Evolutionary conservation across 2,113 vertebrate genomes (phyloP), one percentile per base, ranked within the genome.

Genomic region (Symphodus melops): DNA sequence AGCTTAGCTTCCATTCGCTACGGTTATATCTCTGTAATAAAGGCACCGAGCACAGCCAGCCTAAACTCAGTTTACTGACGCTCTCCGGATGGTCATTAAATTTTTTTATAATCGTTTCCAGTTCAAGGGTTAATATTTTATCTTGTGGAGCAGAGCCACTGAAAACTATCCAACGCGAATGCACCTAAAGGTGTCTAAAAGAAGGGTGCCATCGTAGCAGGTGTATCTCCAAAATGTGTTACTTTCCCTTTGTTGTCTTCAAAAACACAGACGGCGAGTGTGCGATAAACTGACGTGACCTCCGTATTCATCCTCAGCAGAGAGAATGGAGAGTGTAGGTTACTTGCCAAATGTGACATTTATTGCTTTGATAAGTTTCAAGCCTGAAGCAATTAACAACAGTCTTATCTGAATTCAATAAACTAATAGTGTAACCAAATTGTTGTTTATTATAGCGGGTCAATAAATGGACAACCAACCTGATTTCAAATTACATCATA

Each of bases 1-100:
- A 52, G 51, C 48, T 0, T 1, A 2, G 28, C 48, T 21, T 11
- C n/a, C n/a, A n/a, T n/a, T n/a, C n/a, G n/a, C n/a, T n/a, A n/a
- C 5, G 1, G 39, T 25, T 51, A 21, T 1, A 6, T 25, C 19
- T 0, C 42, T 3, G 10, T 28, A 3, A 7, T 20, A 14, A 5
- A 1, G 13, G 4, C 9, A 33, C 7, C 5, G 21, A 33, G 28
- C 39, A 8, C 1, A 0, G 58, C 5, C n/a, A 0, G 20, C 37
- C 13, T 11, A 37, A 21, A 33, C 44, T 61, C 17, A 19, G 13
- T 28, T 74, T 59, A 65, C 66, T 42, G 36, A 20, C 8, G 49
- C n/a, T 41, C 58, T 41, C 59, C 41, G 1, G 7, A 49, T 20
- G 2, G 52, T 58, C 67, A 73, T 16, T 44, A 33, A n/a, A 3